Evolutionary conservation across 2,113 vertebrate genomes (phyloP), one percentile per base, ranked within the genome.

Genomic region (Glaucidium brasilianum): DNA sequence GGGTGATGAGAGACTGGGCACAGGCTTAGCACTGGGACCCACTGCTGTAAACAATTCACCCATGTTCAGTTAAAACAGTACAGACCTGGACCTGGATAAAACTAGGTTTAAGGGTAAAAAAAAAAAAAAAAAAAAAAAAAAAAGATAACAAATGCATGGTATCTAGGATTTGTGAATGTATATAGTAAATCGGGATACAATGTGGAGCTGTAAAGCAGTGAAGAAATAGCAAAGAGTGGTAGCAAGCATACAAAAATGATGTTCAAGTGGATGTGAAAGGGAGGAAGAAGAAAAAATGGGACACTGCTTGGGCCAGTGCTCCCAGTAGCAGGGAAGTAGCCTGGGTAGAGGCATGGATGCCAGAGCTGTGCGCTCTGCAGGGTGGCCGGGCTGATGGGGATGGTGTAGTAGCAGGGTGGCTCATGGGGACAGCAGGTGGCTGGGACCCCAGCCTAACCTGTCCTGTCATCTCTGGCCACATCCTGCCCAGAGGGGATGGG

Each of bases 231-330:
- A 34, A 60, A 75, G 45, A 12, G 0, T 19, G 27, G 21, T 37
- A 37, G 59, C 17, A 35, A 50, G 43, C 52, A 12, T 15, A 41
- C 3, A 43, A 15, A 74, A 56, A 35, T 22, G 14, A 15, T 18
- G 30, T n/a, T 41, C 25, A 49, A 7, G 26, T 25, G 35, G 35
- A 17, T 12, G 41, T 32, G 32, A 56, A 52, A 15, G 26, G 14
- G 32, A 29, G 27, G 32, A 67, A 16, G 69, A 45, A 52, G 19
- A 27, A 71, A 41, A 5, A 4, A 19, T 1, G 10, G 10, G 18
- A 30, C 0, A 4, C 27, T 37, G 26, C 32, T 35, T 0, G 1
- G 32, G 35, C 30, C 2, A 1, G 32, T 0, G 0, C 14, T 43
- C 13, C 15, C 0, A 0, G n/a, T 5, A 58, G 67, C 25, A 21